Percentiles rank a stretch among this genome's conserved stretches.
These are phyloP conservation scores for Encarsia formosa DNA, from an alignment of 2,888 invertebrate species.

Conservation along the genomic window DNA sequence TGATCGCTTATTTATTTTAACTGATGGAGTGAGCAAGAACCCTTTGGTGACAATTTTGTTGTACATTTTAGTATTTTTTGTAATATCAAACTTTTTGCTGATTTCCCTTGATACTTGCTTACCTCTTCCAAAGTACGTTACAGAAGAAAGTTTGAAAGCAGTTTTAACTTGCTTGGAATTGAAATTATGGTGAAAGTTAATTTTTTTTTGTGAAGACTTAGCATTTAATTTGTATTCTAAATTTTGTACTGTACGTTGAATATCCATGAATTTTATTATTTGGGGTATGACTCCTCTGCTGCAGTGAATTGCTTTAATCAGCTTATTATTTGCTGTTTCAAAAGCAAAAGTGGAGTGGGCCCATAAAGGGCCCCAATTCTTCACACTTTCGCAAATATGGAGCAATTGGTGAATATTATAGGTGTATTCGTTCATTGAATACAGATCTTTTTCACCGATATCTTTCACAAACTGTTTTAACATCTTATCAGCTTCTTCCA, in stretches of 20 bases:
- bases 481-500: constrained; percentile 6
- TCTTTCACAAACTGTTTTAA: constrained; percentile 5
- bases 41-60: background rate
- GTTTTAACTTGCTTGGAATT: no score
- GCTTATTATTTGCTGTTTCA: background rate
- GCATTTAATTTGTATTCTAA: no score
- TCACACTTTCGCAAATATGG: background rate
- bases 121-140: background rate
- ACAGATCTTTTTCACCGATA: constrained; percentile 19
- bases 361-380: constrained; percentile 2
- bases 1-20: background rate
- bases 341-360: background rate
- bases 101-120: background rate
- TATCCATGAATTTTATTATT: background rate
- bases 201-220: no score
- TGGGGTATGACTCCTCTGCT: background rate
- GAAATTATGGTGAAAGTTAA: no score
- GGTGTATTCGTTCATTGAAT: background rate
- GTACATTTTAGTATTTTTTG: background rate
- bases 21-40: no score
- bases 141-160: background rate
- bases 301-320: background rate
- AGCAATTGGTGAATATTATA: background rate
- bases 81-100: background rate
- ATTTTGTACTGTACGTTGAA: no score